These are phyloP conservation scores for Gasteruption jaculator DNA, from an alignment of 2,888 invertebrate genomes.

Conservation along the genomic window DNA sequence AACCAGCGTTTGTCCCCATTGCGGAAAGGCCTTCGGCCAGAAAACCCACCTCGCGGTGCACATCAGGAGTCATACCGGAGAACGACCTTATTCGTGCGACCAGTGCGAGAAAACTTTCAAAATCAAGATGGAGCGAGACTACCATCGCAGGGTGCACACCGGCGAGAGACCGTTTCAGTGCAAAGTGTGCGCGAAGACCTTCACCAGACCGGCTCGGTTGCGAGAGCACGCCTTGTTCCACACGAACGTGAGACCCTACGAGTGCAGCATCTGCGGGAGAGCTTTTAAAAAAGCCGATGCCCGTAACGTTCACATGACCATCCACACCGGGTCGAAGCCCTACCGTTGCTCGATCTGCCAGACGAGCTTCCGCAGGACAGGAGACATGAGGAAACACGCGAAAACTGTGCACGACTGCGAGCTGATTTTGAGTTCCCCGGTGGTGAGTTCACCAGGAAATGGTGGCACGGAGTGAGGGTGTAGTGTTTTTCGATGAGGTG, in stretches of 20 bases:
- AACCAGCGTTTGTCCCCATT: constrained; percentile 12
- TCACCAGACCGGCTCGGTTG: constrained; percentile 15
- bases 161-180: constrained; percentile 19
- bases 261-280: constrained; percentile 22
- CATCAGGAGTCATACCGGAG: constrained; percentile 18
- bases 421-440: background rate
- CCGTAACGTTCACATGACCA: constrained; percentile 23
- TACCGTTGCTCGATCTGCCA: constrained; percentile 20
- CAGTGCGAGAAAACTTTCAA: constrained; percentile 15
- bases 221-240: constrained; percentile 27
- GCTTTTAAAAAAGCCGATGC: constrained; percentile 23
- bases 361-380: constrained; percentile 13
- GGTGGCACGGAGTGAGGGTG: too few relatives aligned
- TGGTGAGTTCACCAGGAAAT: constrained; percentile 3
- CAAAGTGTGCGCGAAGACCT: constrained; percentile 15
- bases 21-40: constrained; percentile 19
- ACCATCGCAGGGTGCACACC: constrained; percentile 16
- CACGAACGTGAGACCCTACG: constrained; percentile 25
- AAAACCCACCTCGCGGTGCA: constrained; percentile 17
- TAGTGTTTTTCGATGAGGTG: too few relatives aligned
- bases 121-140: constrained; percentile 17
- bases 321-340: constrained; percentile 25
- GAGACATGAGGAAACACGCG: constrained; percentile 21
- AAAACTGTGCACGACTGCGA: constrained; percentile 11
- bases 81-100: constrained; percentile 16